Conservation (phyloP, 2,888 invertebrate species). For the Calephelis perditalis region DNA sequence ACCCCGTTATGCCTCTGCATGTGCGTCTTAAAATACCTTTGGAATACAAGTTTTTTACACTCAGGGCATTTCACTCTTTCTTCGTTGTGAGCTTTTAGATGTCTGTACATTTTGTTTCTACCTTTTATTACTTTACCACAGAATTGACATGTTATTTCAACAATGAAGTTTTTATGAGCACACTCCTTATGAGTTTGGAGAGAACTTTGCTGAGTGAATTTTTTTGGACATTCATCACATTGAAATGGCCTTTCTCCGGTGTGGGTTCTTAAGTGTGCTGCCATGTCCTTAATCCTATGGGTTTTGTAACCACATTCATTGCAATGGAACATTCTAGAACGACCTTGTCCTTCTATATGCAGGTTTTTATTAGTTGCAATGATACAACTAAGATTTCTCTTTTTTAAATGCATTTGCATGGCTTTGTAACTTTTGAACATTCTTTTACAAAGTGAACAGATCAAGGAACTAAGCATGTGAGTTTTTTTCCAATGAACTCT, state of each 20-base stretch:
- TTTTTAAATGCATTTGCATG: slow-evolving; percentile 39
- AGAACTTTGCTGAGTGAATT: slow-evolving; percentile 49
- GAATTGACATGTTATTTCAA: slow-evolving; percentile 50
- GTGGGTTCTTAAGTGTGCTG: slow-evolving; percentile 46
- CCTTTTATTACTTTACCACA: slow-evolving; percentile 56
- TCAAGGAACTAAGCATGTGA: slow-evolving; percentile 36
- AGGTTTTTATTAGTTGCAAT: slow-evolving; percentile 33
- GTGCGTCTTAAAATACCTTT: slow-evolving; percentile 38
- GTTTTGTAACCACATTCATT: slow-evolving; percentile 50
- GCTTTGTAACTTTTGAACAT: slow-evolving; percentile 45
- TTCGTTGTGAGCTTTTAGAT: slow-evolving; percentile 42
- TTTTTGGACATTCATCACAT: slow-evolving; percentile 47
- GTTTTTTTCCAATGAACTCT: slow-evolving; percentile 48
- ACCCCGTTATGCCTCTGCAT: slow-evolving; percentile 51
- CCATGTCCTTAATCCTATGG: slow-evolving; percentile 44
- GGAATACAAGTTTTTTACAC: slow-evolving; percentile 44
- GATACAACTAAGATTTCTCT: slow-evolving; percentile 35
- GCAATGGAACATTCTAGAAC: slow-evolving; percentile 41
- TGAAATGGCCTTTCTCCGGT: slow-evolving; percentile 48
- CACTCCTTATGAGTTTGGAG: slow-evolving; percentile 49
- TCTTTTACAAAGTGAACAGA: slow-evolving; percentile 39
- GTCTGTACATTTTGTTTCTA: slow-evolving; percentile 44
- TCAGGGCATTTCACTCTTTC: slow-evolving; percentile 35
- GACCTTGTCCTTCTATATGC: slow-evolving; percentile 46
- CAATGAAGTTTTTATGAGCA: slow-evolving; percentile 41